phyloP scores from a whole-genome alignment of 2,797 vertebrate genomes.

The Oreonectes daqikongensis region DNA sequence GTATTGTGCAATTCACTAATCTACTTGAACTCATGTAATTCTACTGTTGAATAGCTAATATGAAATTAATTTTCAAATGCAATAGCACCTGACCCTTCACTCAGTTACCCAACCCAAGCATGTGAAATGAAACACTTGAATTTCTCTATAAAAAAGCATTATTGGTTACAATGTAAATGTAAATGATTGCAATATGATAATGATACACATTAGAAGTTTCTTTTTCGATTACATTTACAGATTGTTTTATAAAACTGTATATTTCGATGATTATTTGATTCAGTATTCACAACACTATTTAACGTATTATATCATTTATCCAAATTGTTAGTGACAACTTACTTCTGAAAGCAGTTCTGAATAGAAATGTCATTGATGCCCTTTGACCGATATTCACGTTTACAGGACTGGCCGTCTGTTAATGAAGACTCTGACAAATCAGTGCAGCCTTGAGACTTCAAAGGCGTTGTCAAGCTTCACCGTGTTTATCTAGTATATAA shows the following conservation, averaged over 20 bases:
- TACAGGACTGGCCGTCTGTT: background rate
- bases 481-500: background rate
- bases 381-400: slow-evolving; percentile 11
- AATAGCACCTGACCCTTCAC: slow-evolving; percentile 10
- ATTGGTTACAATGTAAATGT: background rate
- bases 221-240: background rate
- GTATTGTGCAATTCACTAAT: background rate
- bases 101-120: background rate
- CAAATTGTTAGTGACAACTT: too few species aligned
- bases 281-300: background rate
- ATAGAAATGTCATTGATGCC: background rate
- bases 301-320: too few species aligned
- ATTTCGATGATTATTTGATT: background rate
- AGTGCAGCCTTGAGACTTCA: background rate
- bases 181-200: background rate
- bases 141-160: background rate
- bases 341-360: slow-evolving; percentile 31
- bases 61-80: background rate
- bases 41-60: background rate
- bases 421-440: too few species aligned
- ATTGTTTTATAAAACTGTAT: background rate
- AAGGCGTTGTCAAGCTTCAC: background rate
- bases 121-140: background rate
- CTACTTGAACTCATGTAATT: background rate
- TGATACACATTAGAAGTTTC: background rate